phyloP scores from a whole-genome alignment of 2,797 vertebrate genomes.

The Gymnothorax javanicus region DNA sequence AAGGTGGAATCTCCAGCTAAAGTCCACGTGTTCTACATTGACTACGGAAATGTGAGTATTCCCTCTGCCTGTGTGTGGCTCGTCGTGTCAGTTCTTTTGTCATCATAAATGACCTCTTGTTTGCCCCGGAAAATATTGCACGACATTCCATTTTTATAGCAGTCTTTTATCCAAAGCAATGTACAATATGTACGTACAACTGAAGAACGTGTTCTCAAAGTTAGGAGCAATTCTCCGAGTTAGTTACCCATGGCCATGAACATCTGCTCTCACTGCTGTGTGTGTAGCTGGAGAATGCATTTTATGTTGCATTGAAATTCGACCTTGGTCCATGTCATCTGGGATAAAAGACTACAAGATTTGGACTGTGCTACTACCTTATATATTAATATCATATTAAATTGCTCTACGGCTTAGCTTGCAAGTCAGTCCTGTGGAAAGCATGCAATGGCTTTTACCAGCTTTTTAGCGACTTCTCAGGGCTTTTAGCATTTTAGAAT shows the following conservation, averaged over 20 bases:
- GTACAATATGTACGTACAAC: no score
- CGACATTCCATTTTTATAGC: no score
- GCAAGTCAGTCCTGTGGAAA: background rate
- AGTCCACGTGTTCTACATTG: conserved; percentile 94
- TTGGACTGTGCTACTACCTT: background rate
- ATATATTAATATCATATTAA: background rate
- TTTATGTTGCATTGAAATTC: background rate
- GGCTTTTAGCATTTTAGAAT: background rate
- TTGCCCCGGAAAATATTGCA: no score
- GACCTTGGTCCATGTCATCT: background rate
- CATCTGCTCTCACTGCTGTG: background rate
- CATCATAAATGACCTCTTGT: no score
- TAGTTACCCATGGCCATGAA: no score
- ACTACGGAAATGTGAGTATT: conserved; percentile 95
- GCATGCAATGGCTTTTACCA: background rate
- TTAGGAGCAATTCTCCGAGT: no score
- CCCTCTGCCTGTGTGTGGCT: background rate
- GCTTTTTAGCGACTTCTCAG: background rate
- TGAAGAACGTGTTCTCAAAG: no score
- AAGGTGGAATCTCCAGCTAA: conserved; percentile 85
- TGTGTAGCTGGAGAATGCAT: background rate
- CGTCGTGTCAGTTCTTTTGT: no score
- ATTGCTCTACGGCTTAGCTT: background rate
- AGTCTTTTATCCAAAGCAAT: no score
- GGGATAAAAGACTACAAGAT: background rate